A percentile compares a stretch with the other conserved stretches of the same genome.
Conservation (phyloP, 1,140 invertebrate species). For the Listronotus bonariensis region DNA sequence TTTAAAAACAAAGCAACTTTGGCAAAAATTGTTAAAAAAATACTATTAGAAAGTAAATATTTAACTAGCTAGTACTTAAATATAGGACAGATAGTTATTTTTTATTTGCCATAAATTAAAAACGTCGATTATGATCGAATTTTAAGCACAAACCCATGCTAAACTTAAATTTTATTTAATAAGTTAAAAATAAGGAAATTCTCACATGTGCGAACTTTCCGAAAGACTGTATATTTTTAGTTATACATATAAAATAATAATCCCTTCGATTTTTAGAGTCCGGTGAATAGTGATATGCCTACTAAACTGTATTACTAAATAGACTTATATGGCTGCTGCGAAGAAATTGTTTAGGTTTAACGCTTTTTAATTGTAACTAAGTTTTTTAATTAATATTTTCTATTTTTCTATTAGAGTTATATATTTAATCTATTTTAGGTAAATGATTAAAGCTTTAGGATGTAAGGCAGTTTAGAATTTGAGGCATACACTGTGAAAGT, state of each 20-base stretch:
- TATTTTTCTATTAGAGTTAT: conserved; percentile 22
- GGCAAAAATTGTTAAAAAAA: too few relatives aligned
- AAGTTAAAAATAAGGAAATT: too few relatives aligned
- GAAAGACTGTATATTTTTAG: neutral
- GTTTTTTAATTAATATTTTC: conserved; percentile 20
- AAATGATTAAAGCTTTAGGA: conserved; percentile 9
- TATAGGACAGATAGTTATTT: too few relatives aligned
- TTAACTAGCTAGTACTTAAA: too few relatives aligned
- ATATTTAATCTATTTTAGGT: conserved; percentile 4
- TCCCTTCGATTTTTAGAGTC: neutral
- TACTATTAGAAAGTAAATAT: too few relatives aligned
- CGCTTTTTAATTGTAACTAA: conserved; percentile 2
- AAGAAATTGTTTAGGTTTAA: conserved; percentile 1
- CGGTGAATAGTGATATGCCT: conserved; percentile 3
- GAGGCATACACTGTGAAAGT: neutral
- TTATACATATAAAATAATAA: neutral
- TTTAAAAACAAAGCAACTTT: too few relatives aligned
- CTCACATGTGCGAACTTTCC: too few relatives aligned
- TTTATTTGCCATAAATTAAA: too few relatives aligned
- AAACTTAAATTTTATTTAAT: too few relatives aligned
- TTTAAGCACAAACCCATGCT: too few relatives aligned
- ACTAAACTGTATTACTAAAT: conserved; percentile 17
- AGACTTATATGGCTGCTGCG: conserved; percentile 8
- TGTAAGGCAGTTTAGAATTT: conserved; percentile 14
- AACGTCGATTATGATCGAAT: too few relatives aligned